These are phyloP conservation scores for Cylloceria caligata DNA, from an alignment of 2,888 invertebrate species.

Conservation along the genomic window DNA sequence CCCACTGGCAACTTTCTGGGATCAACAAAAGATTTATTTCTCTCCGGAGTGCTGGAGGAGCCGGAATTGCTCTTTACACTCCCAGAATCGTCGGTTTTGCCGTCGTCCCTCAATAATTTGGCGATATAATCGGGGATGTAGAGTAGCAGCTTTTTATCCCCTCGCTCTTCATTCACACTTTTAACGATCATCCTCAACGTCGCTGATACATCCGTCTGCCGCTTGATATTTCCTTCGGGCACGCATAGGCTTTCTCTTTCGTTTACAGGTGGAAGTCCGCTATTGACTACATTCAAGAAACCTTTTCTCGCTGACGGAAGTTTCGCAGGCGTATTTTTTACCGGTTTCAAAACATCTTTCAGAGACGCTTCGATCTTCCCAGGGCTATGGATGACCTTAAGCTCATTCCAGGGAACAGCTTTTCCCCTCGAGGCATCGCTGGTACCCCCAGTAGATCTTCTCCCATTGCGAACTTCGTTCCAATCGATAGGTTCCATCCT, in stretches of 20 bases:
- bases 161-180: neutral
- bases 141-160: slow-evolving; percentile 7
- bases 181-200: slow-evolving; percentile 18
- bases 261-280: neutral
- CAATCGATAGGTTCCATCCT: slow-evolving; percentile 37
- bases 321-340: neutral
- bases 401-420: slow-evolving; percentile 39
- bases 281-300: slow-evolving; percentile 36
- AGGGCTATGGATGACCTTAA: neutral
- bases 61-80: neutral
- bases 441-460: neutral
- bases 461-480: slow-evolving; percentile 11
- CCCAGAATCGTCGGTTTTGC: neutral
- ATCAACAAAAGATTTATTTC: neutral
- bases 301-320: slow-evolving; percentile 17
- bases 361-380: slow-evolving; percentile 11
- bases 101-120: slow-evolving; percentile 21
- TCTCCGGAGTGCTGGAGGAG: neutral
- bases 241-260: neutral
- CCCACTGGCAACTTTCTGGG: no score
- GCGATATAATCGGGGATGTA: slow-evolving; percentile 39
- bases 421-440: neutral
- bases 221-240: slow-evolving; percentile 45
- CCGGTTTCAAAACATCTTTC: neutral
- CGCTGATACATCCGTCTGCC: neutral